phyloP scores from a whole-genome alignment of 53 echinoderm and acorn worm genomes.

The Echinometra lucunter region DNA sequence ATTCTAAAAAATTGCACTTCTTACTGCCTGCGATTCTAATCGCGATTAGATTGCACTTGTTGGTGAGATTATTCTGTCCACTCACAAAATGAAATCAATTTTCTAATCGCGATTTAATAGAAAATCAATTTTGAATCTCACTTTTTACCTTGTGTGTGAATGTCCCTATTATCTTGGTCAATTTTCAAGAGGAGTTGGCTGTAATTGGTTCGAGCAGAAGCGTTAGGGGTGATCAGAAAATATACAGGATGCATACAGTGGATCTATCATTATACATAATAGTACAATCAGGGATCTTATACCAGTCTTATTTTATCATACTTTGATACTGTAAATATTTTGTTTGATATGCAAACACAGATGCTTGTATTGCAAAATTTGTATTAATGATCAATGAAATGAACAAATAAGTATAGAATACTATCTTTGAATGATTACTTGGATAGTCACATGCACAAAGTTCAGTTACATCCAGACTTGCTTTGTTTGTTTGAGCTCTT shows the following conservation, averaged over 20 bases:
- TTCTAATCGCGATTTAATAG: too few relatives aligned
- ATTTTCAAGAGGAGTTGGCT: not conserved
- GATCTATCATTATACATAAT: too few relatives aligned
- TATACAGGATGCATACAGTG: not conserved
- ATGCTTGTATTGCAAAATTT: not conserved
- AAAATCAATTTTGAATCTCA: too few relatives aligned
- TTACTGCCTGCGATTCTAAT: too few relatives aligned
- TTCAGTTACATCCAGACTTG: not conserved
- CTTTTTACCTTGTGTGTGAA: too few relatives aligned
- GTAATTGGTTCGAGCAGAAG: not conserved
- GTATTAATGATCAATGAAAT: slow-evolving; percentile 14
- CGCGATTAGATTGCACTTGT: too few relatives aligned
- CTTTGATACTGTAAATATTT: not conserved
- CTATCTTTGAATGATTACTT: not conserved
- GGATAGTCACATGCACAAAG: not conserved
- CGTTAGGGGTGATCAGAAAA: not conserved
- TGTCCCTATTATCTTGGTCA: too few relatives aligned
- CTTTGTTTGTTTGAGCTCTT: not conserved
- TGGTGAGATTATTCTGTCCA: too few relatives aligned
- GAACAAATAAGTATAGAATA: not conserved
- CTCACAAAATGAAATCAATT: too few relatives aligned
- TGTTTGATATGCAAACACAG: not conserved
- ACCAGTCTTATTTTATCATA: not conserved
- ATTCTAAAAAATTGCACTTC: too few relatives aligned
- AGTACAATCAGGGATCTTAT: too few relatives aligned